These are phyloP conservation scores for Drosophila murphyi DNA, from an alignment of 1,140 invertebrate genomes.

Conservation along the genomic window DNA sequence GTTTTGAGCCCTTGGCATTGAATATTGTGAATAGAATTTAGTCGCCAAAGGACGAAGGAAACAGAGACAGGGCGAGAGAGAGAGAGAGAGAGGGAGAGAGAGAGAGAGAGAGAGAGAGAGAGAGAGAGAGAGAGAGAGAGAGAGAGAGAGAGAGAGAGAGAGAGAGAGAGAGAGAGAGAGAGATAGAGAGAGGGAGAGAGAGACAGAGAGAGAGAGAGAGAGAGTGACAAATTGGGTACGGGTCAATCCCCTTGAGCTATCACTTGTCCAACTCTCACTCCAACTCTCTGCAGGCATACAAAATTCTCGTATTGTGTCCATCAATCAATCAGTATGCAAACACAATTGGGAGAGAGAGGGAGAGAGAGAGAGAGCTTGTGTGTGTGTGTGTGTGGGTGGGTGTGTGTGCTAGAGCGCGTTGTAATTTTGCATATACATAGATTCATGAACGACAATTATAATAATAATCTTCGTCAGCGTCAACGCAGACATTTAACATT, in stretches of 20 bases:
- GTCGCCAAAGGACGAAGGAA: background rate
- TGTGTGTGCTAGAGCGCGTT: conserved; percentile 2
- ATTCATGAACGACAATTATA: conserved; percentile 46
- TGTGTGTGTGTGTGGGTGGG: background rate
- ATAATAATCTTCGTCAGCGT: conserved; percentile 37
- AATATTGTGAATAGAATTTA: conserved; percentile 3
- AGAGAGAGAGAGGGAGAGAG: background rate
- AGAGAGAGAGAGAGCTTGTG: background rate
- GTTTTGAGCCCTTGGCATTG: background rate
- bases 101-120: background rate
- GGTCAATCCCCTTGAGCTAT: conserved; percentile 6
- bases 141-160: background rate
- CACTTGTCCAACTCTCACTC: background rate
- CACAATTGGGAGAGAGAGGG: conserved; percentile 3
- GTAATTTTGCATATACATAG: conserved; percentile 22
- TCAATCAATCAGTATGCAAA: conserved; percentile 25
- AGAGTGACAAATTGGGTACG: background rate
- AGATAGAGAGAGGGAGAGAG: background rate
- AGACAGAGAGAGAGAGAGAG: background rate
- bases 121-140: background rate
- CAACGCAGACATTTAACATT: conserved; percentile 53
- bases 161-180: background rate
- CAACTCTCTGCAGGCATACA: background rate
- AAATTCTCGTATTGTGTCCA: conserved; percentile 3
- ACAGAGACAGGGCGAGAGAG: too few relatives aligned